Evolutionary conservation across 2,113 vertebrate genomes (phyloP), one percentile per base, ranked within the genome.

Genomic region (Eleginops maclovinus): DNA sequence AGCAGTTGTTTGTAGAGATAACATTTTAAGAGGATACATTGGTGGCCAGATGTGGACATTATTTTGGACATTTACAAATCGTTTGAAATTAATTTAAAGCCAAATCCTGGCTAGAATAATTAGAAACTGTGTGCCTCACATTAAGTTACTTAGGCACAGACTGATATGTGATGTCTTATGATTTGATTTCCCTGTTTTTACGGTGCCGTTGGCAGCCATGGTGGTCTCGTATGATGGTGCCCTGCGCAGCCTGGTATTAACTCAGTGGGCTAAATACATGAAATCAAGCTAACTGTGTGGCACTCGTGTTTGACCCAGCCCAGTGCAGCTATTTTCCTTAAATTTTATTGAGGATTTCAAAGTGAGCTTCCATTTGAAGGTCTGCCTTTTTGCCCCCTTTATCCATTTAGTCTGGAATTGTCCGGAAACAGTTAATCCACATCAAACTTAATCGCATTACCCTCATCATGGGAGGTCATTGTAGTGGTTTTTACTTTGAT

Each of bases 341-440:
- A 69, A 79, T 83, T 55, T 51, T 44, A 43, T 43, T 3, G 51
- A 69, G 72, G 2, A 63, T 83, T 84, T 84, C 71, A 85, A 82
- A 87, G 68, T 3, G 3, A 58, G 65, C 72, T 75, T 78, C 75
- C 6, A 0, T 65, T 50, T 69, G 63, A 86, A 85, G 43, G 72
- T 72, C 54, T 31, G 12, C 60, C 73, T n/a, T 63, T 69, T 82
- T 78, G 60, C 43, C 28, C 44, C 55, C 43, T 73, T 47, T 31
- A 55, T 87, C 72, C 68, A 24, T 84, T 89, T 78, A 74, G 75
- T 83, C 79, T 77, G 50, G 75, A 75, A 76, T 83, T 77, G 36
- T 72, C 86, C 81, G 79, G 91, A 90, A 91, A 83, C 83, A 9
- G 80, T 88, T 91, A 88, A 91, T 93, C 92, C 89, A 89, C 87